Percentiles rank a stretch among this genome's conserved stretches.
Conservation (phyloP, 2,888 invertebrate species). For the Coronaproctus castanopsis region DNA sequence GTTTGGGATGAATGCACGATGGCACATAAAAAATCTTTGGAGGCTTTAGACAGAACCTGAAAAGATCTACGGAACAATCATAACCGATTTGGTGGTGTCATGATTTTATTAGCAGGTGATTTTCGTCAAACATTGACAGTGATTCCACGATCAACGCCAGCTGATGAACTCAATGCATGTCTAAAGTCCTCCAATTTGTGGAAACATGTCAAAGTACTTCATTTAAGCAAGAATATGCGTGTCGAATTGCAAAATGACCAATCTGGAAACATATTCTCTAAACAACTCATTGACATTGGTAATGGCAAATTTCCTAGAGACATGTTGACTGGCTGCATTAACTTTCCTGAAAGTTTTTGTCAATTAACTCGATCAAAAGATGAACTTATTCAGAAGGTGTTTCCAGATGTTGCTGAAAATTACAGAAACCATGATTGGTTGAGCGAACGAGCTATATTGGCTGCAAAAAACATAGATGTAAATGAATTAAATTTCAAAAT, state of each 20-base stretch:
- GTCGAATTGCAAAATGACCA: background rate
- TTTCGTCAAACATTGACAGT: background rate
- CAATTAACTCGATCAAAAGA: background rate
- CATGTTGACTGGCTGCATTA: background rate
- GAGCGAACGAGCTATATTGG: no score
- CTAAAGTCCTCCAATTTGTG: background rate
- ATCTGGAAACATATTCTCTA: background rate
- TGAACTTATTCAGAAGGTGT: background rate
- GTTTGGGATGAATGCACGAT: background rate
- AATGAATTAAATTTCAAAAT: no score
- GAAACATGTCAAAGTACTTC: background rate
- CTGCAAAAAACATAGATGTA: no score
- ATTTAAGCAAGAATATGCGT: background rate
- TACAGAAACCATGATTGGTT: no score
- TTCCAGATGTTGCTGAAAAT: background rate
- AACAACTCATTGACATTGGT: background rate
- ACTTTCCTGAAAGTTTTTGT: background rate
- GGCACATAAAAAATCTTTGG: background rate
- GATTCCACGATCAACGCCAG: background rate
- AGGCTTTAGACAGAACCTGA: background rate
- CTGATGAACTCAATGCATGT: background rate
- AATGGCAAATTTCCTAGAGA: background rate
- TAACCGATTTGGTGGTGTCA: background rate
- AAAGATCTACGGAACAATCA: background rate
- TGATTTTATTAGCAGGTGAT: background rate